These are phyloP conservation scores for Turdus rufiventris DNA, from an alignment of 2,113 vertebrate species.

Conservation along the genomic window DNA sequence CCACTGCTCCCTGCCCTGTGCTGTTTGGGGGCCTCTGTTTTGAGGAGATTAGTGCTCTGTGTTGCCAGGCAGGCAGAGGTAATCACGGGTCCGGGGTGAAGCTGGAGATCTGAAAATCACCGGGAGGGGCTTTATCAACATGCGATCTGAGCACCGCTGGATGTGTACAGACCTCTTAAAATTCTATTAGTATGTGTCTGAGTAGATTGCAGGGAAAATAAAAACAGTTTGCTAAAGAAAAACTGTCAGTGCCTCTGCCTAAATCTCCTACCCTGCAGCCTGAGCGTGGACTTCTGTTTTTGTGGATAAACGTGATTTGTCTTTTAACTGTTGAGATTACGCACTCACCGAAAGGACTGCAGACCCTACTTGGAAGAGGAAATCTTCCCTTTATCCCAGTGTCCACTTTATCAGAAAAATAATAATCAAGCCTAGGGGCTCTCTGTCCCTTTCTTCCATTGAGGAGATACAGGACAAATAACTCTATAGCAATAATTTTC, in stretches of 20 bases:
- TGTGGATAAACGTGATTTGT: slow-evolving; percentile 31
- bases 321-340: slow-evolving; percentile 50
- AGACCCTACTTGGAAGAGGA: slow-evolving; percentile 9
- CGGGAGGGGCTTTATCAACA: not conserved
- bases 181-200: slow-evolving; percentile 50
- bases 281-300: slow-evolving; percentile 29
- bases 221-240: slow-evolving; percentile 31
- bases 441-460: not conserved
- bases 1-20: not conserved
- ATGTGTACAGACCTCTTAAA: slow-evolving; percentile 45
- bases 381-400: slow-evolving; percentile 24
- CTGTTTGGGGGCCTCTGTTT: not conserved
- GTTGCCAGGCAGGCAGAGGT: not conserved
- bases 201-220: not conserved
- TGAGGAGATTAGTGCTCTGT: not conserved
- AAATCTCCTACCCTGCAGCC: slow-evolving; percentile 32
- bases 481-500: slow-evolving; percentile 28
- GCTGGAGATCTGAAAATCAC: slow-evolving; percentile 16
- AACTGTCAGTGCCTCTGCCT: slow-evolving; percentile 3
- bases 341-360: not conserved
- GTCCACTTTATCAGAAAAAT: slow-evolving; percentile 35
- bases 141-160: not conserved
- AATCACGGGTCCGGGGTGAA: not conserved
- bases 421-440: not conserved
- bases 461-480: not conserved